Conservation (phyloP, 2,113 vertebrate genomes). For the Raja brachyura region DNA sequence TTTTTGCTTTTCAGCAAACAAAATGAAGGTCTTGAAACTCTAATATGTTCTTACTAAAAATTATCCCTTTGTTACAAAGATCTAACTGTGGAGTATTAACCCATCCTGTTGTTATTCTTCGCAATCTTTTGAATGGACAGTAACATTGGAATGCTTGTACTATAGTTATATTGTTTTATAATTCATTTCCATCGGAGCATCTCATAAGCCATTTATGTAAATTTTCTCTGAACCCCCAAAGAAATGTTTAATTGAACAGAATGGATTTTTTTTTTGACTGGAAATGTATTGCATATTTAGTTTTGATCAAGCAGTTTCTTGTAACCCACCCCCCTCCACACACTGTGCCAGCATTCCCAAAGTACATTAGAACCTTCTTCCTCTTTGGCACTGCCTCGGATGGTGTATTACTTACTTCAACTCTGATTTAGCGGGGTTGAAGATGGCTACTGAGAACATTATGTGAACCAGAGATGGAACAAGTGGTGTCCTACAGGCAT, state of each 20-base stretch:
- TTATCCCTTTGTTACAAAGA: neutral
- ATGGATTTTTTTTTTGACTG: neutral
- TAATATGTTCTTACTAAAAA: neutral
- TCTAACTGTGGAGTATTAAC: neutral
- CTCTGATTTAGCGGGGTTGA: neutral
- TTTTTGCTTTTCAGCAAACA: neutral
- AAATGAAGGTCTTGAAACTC: neutral
- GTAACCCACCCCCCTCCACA: neutral
- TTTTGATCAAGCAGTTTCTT: neutral
- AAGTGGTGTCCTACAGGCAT: too few species aligned
- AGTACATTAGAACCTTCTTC: neutral
- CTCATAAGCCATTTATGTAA: neutral
- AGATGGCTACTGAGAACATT: neutral
- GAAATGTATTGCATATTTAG: neutral
- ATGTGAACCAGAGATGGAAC: neutral
- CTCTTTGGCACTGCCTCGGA: neutral
- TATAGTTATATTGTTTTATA: neutral
- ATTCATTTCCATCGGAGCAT: neutral
- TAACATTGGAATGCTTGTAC: neutral
- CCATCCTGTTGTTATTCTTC: neutral
- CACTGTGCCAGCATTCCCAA: neutral
- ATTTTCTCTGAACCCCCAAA: neutral
- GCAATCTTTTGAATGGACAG: neutral
- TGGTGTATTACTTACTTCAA: too few species aligned
- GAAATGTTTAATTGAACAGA: neutral